Conservation (phyloP, 2,797 vertebrate genomes). For the Pagetopsis macropterus region DNA sequence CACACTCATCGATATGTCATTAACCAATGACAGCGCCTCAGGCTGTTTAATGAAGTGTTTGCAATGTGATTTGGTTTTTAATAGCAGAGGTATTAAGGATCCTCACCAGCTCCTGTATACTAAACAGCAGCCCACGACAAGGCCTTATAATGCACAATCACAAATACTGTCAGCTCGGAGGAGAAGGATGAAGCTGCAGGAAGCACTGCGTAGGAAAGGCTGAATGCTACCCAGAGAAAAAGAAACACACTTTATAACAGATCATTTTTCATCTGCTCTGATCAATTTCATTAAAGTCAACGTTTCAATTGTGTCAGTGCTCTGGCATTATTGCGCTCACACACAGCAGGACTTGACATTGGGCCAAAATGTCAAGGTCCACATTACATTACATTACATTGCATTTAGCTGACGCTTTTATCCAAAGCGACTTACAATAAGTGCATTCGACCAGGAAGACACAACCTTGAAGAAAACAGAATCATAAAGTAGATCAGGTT, state of each 20-base stretch:
- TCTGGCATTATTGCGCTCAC: conserved; percentile 21
- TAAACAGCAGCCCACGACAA: conserved; percentile 73
- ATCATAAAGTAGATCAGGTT: too few species aligned
- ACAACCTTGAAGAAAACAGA: too few species aligned
- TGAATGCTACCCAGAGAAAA: not conserved
- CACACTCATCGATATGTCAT: conserved; percentile 82
- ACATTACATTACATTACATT: too few species aligned
- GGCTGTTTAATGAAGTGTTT: conserved; percentile 91
- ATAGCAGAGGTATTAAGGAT: conserved; percentile 84
- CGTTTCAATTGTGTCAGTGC: not conserved
- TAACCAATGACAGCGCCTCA: conserved; percentile 87
- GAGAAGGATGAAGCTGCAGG: conserved; percentile 68
- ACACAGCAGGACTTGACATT: conserved; percentile 36
- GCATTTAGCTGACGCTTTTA: too few species aligned
- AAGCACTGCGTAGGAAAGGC: conserved; percentile 67
- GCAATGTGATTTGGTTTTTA: conserved; percentile 85
- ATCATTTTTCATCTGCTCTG: conserved; percentile 29
- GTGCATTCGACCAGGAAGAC: too few species aligned
- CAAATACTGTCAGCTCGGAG: conserved; percentile 70
- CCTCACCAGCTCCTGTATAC: conserved; percentile 75
- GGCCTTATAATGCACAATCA: conserved; percentile 72
- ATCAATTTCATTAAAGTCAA: not conserved
- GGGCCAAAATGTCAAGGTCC: conserved; percentile 48
- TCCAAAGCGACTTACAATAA: too few species aligned
- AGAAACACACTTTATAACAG: conserved; percentile 21